Conservation (phyloP, 2,888 invertebrate species). For the Tenthredo mesomela region DNA sequence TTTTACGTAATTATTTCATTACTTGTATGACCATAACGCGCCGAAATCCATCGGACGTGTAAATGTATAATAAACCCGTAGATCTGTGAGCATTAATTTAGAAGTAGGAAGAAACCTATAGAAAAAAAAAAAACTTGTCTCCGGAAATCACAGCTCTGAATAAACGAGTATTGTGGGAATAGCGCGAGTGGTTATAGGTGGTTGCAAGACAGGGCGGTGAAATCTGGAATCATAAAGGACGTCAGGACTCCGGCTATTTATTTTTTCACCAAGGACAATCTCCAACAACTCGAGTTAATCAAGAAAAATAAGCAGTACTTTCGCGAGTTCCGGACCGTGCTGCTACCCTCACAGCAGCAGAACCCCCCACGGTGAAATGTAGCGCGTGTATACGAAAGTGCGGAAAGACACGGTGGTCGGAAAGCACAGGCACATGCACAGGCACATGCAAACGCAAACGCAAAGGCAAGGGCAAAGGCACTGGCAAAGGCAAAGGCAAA, state of each 20-base stretch:
- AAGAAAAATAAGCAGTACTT: slow-evolving; percentile 62
- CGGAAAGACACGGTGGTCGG: slow-evolving; percentile 32
- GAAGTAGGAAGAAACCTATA: not conserved
- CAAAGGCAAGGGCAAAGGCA: too few species aligned
- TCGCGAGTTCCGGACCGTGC: slow-evolving; percentile 42
- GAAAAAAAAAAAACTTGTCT: not conserved
- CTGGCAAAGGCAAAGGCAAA: not conserved
- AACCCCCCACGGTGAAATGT: slow-evolving; percentile 26
- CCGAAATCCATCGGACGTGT: not conserved
- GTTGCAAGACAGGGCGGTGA: not conserved
- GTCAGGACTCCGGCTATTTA: not conserved
- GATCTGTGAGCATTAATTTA: not conserved
- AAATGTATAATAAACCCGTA: not conserved
- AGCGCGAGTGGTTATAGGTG: not conserved
- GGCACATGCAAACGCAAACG: not conserved
- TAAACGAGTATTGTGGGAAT: not conserved
- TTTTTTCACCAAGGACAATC: slow-evolving; percentile 51
- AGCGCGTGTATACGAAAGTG: slow-evolving; percentile 34
- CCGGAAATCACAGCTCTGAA: not conserved
- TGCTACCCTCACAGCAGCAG: not conserved
- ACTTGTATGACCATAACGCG: not conserved
- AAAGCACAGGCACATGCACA: not conserved
- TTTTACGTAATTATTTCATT: not conserved
- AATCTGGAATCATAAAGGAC: not conserved
- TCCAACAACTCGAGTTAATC: slow-evolving; percentile 61